A percentile compares a stretch with the other conserved stretches of the same genome.
Evolutionary conservation across 2,113 vertebrate genomes (phyloP).

Genomic region (Sialia sialis): DNA sequence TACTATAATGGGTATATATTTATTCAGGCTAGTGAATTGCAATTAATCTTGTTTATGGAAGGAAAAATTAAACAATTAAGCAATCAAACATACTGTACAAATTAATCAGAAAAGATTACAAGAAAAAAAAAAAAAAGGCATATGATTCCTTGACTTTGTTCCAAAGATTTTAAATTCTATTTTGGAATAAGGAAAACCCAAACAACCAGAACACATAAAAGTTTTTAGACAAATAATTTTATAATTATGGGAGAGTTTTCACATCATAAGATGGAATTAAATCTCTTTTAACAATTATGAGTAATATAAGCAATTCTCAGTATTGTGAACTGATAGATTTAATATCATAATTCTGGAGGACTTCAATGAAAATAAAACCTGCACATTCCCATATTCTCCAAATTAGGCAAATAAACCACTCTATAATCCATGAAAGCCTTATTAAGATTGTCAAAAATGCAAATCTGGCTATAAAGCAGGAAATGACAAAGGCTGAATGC

Average conservation of each 20-base stretch:
- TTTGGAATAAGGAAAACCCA: background rate
- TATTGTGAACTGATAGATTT: background rate
- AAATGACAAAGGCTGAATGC: background rate
- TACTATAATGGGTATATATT: slow-evolving; percentile 39
- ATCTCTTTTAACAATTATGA: background rate
- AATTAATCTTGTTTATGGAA: slow-evolving; percentile 59
- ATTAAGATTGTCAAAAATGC: background rate
- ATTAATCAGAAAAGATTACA: slow-evolving; percentile 3
- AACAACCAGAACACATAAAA: background rate
- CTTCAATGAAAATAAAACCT: background rate
- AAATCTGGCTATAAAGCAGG: background rate
- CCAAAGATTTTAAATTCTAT: background rate
- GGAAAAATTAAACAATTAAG: slow-evolving; percentile 55
- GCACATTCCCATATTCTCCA: background rate
- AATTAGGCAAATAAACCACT: background rate
- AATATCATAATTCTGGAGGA: background rate
- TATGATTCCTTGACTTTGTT: slow-evolving; percentile 29
- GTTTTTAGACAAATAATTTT: background rate
- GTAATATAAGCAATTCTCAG: background rate
- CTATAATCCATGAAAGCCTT: background rate
- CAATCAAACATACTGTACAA: slow-evolving; percentile 30
- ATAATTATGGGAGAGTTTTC: background rate
- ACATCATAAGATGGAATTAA: background rate
- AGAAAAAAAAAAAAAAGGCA: background rate
- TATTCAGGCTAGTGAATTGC: slow-evolving; percentile 44